Percentiles rank a stretch among this genome's conserved stretches.
These are phyloP conservation scores for Tetranychus piercei DNA, from an alignment of 2,888 invertebrate genomes.

Conservation along the genomic window DNA sequence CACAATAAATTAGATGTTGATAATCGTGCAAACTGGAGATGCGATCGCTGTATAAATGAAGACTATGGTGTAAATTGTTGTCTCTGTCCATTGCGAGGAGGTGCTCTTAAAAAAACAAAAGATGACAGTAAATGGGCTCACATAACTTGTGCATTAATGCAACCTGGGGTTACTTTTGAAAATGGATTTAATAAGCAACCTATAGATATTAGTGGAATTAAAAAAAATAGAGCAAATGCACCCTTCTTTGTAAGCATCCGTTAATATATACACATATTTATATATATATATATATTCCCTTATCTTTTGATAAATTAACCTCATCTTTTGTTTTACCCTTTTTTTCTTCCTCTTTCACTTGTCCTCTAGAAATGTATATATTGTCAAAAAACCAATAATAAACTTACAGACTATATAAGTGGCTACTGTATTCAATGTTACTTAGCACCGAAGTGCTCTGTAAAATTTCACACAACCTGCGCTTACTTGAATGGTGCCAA, in stretches of 20 bases:
- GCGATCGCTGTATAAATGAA: conserved; percentile 23
- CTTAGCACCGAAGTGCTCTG: conserved; percentile 34
- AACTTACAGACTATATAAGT: conserved; percentile 17
- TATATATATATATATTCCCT: background rate
- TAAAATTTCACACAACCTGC: conserved; percentile 43
- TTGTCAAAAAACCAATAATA: conserved; percentile 29
- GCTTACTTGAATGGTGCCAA: conserved; percentile 40
- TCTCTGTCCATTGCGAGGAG: conserved; percentile 40
- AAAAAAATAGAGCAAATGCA: conserved; percentile 28
- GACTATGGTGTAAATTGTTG: conserved; percentile 34
- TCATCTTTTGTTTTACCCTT: background rate
- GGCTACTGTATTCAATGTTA: conserved; percentile 39
- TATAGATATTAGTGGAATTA: conserved; percentile 30
- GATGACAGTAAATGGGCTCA: conserved; percentile 32
- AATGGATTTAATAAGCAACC: conserved; percentile 31
- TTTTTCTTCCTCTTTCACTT: background rate
- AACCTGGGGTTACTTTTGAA: conserved; percentile 33
- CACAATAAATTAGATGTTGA: conserved; percentile 16
- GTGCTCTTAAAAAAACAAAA: conserved; percentile 32
- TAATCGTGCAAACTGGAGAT: conserved; percentile 22
- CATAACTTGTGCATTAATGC: conserved; percentile 34
- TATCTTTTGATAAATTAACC: too few relatives aligned
- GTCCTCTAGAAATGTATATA: conserved; percentile 13
- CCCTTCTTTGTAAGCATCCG: conserved; percentile 11
- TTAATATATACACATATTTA: background rate